Evolutionary conservation across 1,140 invertebrate genomes (phyloP).

Genomic region (Cataglyphis hispanica): DNA sequence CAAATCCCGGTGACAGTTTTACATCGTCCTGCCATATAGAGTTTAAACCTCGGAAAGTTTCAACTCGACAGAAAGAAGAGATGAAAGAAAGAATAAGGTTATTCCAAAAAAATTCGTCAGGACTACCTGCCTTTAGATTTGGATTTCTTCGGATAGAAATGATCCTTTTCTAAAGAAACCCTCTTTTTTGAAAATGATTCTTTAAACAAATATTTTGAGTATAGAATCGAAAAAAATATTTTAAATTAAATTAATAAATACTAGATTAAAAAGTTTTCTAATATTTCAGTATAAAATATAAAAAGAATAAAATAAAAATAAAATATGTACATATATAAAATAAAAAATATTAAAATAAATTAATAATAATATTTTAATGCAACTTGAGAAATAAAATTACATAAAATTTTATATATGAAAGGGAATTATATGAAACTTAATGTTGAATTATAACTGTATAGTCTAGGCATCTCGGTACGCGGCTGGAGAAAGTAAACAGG

Average conservation of each 20-base stretch:
- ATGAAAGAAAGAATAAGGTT: not conserved
- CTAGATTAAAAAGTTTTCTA: not conserved
- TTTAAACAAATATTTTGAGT: not conserved
- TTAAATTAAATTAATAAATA: slow-evolving; percentile 5
- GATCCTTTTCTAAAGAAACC: not conserved
- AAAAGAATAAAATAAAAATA: not conserved
- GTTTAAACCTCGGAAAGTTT: slow-evolving; percentile 9
- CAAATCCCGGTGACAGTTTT: slow-evolving; percentile 68
- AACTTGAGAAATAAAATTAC: not conserved
- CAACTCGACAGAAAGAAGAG: not conserved
- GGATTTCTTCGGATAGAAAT: not conserved
- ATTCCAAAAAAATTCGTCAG: not conserved
- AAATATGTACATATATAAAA: not conserved
- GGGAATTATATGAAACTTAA: not conserved
- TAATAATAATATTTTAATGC: not conserved
- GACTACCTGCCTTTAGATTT: slow-evolving; percentile 16
- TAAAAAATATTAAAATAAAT: not conserved
- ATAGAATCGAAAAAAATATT: not conserved
- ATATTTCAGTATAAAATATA: not conserved
- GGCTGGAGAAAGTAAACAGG: slow-evolving; percentile 4
- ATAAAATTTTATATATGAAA: not conserved
- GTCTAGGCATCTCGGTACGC: not conserved
- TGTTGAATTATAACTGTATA: not conserved
- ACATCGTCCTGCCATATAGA: slow-evolving; percentile 35
- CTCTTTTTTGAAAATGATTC: not conserved